Evolutionary conservation across 2,113 vertebrate genomes (phyloP), one percentile per base, ranked within the genome.

Genomic region (Entomyzon cyanotis): DNA sequence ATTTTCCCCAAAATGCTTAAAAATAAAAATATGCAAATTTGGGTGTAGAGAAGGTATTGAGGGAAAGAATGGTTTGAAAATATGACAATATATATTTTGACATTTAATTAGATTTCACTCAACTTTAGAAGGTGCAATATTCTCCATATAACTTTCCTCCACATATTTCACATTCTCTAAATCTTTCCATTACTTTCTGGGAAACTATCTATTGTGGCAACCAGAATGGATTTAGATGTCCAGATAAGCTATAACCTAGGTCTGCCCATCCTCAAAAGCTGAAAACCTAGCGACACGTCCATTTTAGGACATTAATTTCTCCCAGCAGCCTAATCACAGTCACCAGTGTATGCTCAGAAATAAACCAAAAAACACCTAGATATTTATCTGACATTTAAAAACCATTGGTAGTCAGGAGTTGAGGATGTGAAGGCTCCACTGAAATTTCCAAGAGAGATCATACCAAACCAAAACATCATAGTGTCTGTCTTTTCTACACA

Each of bases 71-170:
- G 74, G 44, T 93, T 90, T 67, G 21, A 90, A 90, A 88, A 73
- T 28, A 30, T 8, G 4, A 39, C 4, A 69, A 53, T 79, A 30
- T 74, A 42, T 37, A 5, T 88, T 90, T 67, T 88, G 42, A 77
- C 59, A 75, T 87, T 88, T 95, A 91, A 93, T 69, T 86, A 78
- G 35, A 64, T 92, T 93, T 88, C 47, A 81, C 17, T 59, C 5
- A 71, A 31, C 14, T 78, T 44, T 49, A 86, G n/a, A 64, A 86
- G 12, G 15, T 80, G 70, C 15, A 18, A 52, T 85, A 83, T 80
- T 87, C 64, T 55, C 17, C 16, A 31, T 25, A 13, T 30, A 78
- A 64, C 59, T 88, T 90, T 10, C 13, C 5, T 10, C 16, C 74
- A 65, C 16, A 11, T 60, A 60, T 59, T 84, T 74, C 4, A 56